A percentile compares a stretch with the other conserved stretches of the same genome.
These are phyloP conservation scores for Acomys russatus DNA, from an alignment of 2,797 vertebrate genomes.

Conservation along the genomic window DNA sequence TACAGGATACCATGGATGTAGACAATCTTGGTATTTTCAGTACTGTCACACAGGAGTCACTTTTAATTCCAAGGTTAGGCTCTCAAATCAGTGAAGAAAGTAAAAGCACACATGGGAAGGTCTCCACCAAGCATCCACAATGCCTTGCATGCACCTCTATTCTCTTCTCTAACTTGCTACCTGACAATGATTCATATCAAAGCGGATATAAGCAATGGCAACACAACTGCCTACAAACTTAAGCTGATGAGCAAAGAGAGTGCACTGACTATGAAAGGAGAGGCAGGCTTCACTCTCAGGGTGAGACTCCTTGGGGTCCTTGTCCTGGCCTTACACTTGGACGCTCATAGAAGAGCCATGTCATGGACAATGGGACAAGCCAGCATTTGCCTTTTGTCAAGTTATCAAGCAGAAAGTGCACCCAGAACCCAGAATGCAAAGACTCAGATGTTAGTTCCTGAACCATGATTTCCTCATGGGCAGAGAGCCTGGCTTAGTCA, in stretches of 20 bases:
- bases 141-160: not conserved
- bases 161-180: not conserved
- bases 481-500: not conserved
- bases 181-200: not conserved
- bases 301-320: not conserved
- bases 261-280: not conserved
- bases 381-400: not conserved
- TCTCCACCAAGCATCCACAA: not conserved
- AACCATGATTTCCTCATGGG: not conserved
- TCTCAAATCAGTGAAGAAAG: constrained; percentile 32
- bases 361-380: not conserved
- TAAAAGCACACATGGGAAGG: not conserved
- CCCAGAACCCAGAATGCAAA: constrained; percentile 5
- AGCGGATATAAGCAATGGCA: constrained; percentile 1
- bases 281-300: not conserved
- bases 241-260: not conserved
- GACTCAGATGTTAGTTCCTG: not conserved
- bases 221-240: not conserved
- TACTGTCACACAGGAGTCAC: not conserved
- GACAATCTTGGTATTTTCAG: not conserved
- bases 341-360: not conserved
- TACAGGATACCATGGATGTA: not conserved
- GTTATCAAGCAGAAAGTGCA: not conserved
- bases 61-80: constrained; percentile 22
- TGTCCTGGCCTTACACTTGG: not conserved